Evolutionary conservation across 1,140 invertebrate species (phyloP).

Genomic region (Frieseomelitta varia): DNA sequence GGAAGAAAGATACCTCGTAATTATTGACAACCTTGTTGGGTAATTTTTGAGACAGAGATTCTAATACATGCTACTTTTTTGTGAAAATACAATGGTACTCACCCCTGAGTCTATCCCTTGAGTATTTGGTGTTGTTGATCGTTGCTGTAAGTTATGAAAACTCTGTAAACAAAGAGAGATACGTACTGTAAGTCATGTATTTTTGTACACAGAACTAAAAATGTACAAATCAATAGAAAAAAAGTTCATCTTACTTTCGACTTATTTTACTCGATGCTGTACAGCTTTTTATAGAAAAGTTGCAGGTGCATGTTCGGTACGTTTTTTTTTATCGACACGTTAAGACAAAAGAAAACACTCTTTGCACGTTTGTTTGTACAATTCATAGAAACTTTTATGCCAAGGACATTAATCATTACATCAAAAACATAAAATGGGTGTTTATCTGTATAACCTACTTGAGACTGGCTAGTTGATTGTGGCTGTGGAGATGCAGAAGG

Average conservation of each 20-base stretch:
- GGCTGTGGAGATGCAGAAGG: conserved; percentile 80
- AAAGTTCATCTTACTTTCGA: neutral
- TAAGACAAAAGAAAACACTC: neutral
- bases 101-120: conserved; percentile 82
- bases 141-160: conserved; percentile 80
- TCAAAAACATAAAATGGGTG: neutral
- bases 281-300: neutral
- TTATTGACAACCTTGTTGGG: neutral
- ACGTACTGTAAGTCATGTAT: neutral
- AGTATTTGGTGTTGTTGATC: conserved; percentile 81
- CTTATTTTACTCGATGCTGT: neutral
- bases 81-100: conserved; percentile 56
- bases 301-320: too few species aligned
- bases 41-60: neutral
- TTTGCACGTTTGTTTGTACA: neutral
- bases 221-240: neutral
- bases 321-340: neutral
- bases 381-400: neutral
- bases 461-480: conserved; percentile 75
- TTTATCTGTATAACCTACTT: conserved; percentile 65
- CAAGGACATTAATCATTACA: too few species aligned
- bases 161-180: conserved; percentile 69
- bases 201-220: neutral
- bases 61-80: neutral
- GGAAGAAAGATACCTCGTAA: neutral